Percentiles rank a stretch among this genome's conserved stretches.
phyloP scores from a whole-genome alignment of 2,113 vertebrate genomes.

The Procavia capensis region DNA sequence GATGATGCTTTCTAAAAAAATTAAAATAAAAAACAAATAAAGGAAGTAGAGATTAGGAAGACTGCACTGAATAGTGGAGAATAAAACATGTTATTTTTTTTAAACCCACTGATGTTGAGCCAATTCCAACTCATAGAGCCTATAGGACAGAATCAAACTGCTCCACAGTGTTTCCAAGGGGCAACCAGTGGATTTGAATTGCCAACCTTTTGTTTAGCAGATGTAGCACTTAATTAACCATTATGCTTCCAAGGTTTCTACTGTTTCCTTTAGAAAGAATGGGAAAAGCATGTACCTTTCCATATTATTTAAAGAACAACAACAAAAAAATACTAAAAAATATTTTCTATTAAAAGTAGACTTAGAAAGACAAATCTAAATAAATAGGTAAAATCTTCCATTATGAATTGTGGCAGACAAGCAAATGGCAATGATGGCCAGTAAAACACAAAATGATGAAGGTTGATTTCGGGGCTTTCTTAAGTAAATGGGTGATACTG shows the following conservation, averaged over 20 bases:
- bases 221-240: too few relatives aligned
- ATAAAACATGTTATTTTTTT: not conserved
- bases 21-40: constrained; percentile 36
- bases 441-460: constrained; percentile 47
- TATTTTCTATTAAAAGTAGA: constrained; percentile 50
- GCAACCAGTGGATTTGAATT: too few relatives aligned
- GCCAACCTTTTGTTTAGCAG: too few relatives aligned
- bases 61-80: not conserved
- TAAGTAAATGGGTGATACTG: constrained; percentile 37
- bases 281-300: not conserved
- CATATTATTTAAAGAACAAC: constrained; percentile 28
- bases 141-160: too few relatives aligned
- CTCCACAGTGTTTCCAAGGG: too few relatives aligned
- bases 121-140: too few relatives aligned
- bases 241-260: too few relatives aligned
- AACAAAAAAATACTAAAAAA: constrained; percentile 45
- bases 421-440: constrained; percentile 6
- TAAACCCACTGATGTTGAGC: too few relatives aligned
- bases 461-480: not conserved
- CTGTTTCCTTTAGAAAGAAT: not conserved
- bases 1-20: not conserved
- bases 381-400: constrained; percentile 29
- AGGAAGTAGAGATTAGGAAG: not conserved
- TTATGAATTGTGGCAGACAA: not conserved
- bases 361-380: constrained; percentile 22